Evolutionary conservation across 2,797 vertebrate genomes (phyloP).

Genomic region (Myripristis murdjan): DNA sequence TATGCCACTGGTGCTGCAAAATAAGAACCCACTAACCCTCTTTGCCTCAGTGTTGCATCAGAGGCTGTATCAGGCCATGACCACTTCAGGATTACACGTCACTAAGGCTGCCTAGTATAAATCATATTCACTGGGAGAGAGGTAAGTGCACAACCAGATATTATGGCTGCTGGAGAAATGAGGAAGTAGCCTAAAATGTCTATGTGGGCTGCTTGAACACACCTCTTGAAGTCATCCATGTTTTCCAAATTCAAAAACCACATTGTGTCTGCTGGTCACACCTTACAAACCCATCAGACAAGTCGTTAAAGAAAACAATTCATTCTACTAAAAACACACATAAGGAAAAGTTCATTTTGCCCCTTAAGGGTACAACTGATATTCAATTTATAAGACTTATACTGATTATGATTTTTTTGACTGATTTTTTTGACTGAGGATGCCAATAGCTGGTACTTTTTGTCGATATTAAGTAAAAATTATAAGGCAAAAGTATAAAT

Average conservation of each 20-base stretch:
- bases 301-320: constrained; percentile 53
- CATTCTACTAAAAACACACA: background rate
- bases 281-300: constrained; percentile 45
- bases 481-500: too few relatives aligned
- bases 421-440: too few relatives aligned
- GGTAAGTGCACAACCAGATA: constrained; percentile 67
- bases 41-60: constrained; percentile 80
- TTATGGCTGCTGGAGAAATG: constrained; percentile 68
- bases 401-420: too few relatives aligned
- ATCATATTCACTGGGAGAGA: constrained; percentile 45
- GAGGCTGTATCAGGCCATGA: constrained; percentile 37
- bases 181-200: constrained; percentile 77
- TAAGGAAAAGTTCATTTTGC: too few relatives aligned
- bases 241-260: constrained; percentile 61
- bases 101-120: constrained; percentile 63
- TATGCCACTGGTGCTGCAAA: constrained; percentile 43
- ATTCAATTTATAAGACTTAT: too few relatives aligned
- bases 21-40: constrained; percentile 73
- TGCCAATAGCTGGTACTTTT: too few relatives aligned
- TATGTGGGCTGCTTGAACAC: constrained; percentile 40
- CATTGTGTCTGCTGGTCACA: constrained; percentile 49
- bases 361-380: too few relatives aligned
- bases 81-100: constrained; percentile 71
- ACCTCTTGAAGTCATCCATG: constrained; percentile 65
- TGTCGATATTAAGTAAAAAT: too few relatives aligned